phyloP scores from a whole-genome alignment of 2,888 invertebrate species.

The Tipula confusa region DNA sequence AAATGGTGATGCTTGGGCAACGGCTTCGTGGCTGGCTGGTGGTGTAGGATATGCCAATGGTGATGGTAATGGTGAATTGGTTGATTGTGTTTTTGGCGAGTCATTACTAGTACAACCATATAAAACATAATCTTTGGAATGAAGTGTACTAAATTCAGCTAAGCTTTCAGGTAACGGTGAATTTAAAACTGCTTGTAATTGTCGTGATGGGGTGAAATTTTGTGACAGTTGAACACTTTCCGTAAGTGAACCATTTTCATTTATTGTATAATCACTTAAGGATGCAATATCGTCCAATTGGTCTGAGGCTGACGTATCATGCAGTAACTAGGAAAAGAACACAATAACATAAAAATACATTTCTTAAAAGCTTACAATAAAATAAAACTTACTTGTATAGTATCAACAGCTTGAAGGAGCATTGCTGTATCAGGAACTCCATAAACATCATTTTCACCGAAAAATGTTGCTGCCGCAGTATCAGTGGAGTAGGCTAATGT shows the following conservation, averaged over 20 bases:
- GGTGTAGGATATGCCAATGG: constrained; percentile 81
- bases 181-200: constrained; percentile 71
- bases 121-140: constrained; percentile 53
- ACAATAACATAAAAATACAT: not conserved
- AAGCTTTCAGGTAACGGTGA: constrained; percentile 73
- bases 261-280: constrained; percentile 59
- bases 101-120: constrained; percentile 48
- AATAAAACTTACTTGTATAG: constrained; percentile 51
- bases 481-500: constrained; percentile 55
- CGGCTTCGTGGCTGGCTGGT: constrained; percentile 79
- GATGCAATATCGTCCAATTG: constrained; percentile 61
- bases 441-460: constrained; percentile 68
- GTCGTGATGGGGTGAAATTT: constrained; percentile 38
- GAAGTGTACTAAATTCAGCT: constrained; percentile 79
- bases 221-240: constrained; percentile 32
- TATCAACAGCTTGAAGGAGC: constrained; percentile 61
- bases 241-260: constrained; percentile 42
- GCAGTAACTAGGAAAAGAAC: constrained; percentile 50
- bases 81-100: constrained; percentile 49
- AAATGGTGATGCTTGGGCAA: constrained; percentile 49
- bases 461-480: constrained; percentile 61
- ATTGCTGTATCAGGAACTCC: constrained; percentile 65
- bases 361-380: not conserved
- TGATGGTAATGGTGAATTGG: constrained; percentile 60
- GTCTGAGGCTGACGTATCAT: constrained; percentile 59